Evolutionary conservation across 2,797 vertebrate genomes (phyloP).

Genomic region (Sylvia borin): DNA sequence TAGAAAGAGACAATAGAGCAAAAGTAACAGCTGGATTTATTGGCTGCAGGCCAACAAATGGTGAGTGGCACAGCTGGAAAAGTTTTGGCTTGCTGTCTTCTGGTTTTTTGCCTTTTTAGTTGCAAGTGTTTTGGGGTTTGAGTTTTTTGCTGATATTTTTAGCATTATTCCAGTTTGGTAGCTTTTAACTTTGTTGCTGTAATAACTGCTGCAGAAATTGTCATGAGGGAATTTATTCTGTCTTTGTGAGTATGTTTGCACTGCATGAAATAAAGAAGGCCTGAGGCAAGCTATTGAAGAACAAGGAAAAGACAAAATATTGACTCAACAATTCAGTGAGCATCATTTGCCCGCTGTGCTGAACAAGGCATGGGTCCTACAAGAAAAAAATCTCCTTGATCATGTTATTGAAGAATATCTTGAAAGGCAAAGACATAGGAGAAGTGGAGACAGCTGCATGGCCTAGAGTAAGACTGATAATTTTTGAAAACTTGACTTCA

Average conservation of each 20-base stretch:
- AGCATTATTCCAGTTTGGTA: conserved; percentile 7
- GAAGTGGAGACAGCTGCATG: background rate
- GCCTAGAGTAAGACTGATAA: background rate
- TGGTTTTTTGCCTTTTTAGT: background rate
- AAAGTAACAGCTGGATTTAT: background rate
- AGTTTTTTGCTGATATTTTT: background rate
- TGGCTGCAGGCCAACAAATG: background rate
- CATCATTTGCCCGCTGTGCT: background rate
- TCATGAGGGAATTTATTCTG: conserved; percentile 17
- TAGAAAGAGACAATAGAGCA: background rate
- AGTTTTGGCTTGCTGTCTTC: background rate
- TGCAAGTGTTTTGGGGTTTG: background rate
- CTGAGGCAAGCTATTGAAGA: background rate
- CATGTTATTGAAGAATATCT: background rate
- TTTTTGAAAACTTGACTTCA: background rate
- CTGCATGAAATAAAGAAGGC: conserved; percentile 28
- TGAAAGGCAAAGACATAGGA: background rate
- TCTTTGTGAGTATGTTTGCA: conserved; percentile 1
- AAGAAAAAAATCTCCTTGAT: background rate
- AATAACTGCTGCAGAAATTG: conserved; percentile 2
- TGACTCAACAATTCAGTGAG: background rate
- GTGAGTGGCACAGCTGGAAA: background rate
- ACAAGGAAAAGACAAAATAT: conserved; percentile 31
- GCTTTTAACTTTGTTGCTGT: conserved; percentile 8
- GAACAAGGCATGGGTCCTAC: background rate